Base-by-base conservation (phyloP, 1,140 invertebrate species). In the Tetraneura akinire region DNA sequence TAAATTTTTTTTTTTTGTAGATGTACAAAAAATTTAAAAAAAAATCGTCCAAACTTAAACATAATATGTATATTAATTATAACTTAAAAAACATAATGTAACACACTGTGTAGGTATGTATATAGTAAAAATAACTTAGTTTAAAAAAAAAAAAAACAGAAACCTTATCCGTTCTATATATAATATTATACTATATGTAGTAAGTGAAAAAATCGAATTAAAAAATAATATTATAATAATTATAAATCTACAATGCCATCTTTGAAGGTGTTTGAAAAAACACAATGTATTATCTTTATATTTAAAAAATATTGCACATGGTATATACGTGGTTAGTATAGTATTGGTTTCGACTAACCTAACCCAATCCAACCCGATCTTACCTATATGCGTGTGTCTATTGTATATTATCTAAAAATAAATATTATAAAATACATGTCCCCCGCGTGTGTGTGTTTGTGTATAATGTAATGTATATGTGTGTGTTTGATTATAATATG, bases 101-200 rank as follows among this genome's bases (percentile, higher is more conserved):
- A 73, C 29, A 74, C 71, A 74, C 49, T 76, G 71, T 57, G 53
- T 76, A 55, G 21, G 47, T 73, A 73, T 66, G 32, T 68, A 21
- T 70, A 23, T 70, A 70, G 68, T 49, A 70, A 70, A 70, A 70
- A 70, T 70, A 45, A 49, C 26, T 70, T 55, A 49, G 37, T 74
- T 23, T n/a, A n/a, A n/a, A n/a, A n/a, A n/a, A n/a, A n/a, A n/a
- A n/a, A n/a, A n/a, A n/a, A 78, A 78, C 26, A 47, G 53, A 78
- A 78, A 78, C 32, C 73, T 78, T 78, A 78, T 78, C 73, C 68
- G 4, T 49, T 70, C 68, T 70, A 70, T 70, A 18, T 49, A 62
- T 68, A 23, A 37, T 66, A 62, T 32, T 62, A 62, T 62, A 26
- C 29, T n/a, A 32, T 66, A 66, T n/a, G 68, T 70, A 70, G 29